Evolutionary conservation across 2,797 vertebrate species (phyloP).

Genomic region (Dromococcyx pavoninus): DNA sequence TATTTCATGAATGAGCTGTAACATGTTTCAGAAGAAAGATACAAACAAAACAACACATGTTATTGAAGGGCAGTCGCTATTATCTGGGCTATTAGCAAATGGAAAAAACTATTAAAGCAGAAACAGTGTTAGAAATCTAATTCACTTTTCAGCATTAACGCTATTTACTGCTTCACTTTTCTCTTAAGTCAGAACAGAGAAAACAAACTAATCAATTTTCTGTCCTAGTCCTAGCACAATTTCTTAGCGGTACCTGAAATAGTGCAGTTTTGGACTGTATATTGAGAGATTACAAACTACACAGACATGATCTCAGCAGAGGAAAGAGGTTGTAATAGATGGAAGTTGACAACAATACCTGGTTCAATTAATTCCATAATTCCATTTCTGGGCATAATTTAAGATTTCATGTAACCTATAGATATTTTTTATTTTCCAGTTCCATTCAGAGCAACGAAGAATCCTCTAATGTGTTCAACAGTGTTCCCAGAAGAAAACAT

Average conservation of each 20-base stretch:
- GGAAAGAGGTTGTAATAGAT: background rate
- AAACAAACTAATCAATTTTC: constrained; percentile 47
- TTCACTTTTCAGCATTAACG: constrained; percentile 44
- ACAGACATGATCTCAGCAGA: background rate
- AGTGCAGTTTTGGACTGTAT: background rate
- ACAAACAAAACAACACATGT: constrained; percentile 44
- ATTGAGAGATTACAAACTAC: background rate
- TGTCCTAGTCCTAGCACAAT: background rate
- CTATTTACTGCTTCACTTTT: constrained; percentile 48
- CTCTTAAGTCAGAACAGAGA: constrained; percentile 5
- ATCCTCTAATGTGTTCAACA: background rate
- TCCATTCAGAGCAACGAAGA: background rate
- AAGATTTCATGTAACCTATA: background rate
- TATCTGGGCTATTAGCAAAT: constrained; percentile 65
- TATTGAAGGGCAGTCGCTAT: constrained; percentile 55
- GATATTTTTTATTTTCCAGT: background rate
- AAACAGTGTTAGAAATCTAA: constrained; percentile 58
- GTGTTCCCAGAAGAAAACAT: background rate
- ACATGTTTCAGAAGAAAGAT: constrained; percentile 50
- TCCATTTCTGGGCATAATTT: background rate
- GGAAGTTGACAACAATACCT: background rate
- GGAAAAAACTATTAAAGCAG: constrained; percentile 60
- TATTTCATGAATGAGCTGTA: constrained; percentile 61
- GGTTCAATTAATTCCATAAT: background rate
- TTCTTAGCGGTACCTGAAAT: background rate